A percentile compares a stretch with the other conserved stretches of the same genome.
Conservation (phyloP, 2,113 vertebrate species). For the Pyrgilauda ruficollis region DNA sequence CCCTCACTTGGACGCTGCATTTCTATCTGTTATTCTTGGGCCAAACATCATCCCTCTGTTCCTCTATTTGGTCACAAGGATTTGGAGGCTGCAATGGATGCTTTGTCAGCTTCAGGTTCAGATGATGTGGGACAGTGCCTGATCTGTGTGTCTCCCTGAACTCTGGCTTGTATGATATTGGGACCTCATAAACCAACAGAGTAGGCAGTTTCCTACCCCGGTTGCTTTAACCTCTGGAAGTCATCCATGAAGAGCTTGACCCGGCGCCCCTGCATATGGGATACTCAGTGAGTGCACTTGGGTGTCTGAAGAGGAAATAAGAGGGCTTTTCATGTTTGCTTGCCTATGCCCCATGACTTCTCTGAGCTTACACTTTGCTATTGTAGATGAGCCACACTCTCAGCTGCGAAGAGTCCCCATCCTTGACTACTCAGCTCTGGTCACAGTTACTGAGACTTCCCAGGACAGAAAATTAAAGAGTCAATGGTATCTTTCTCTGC, state of each 20-base stretch:
- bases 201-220: neutral
- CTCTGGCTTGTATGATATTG: neutral
- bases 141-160: neutral
- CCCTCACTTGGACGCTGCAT: neutral
- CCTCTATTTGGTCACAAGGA: neutral
- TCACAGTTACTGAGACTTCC: neutral
- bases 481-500: neutral
- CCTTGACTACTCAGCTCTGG: neutral
- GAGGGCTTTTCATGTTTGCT: neutral
- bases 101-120: neutral
- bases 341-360: neutral
- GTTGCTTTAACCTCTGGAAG: neutral
- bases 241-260: neutral
- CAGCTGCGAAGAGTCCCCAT: neutral
- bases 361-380: neutral
- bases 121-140: neutral
- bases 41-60: neutral
- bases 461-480: neutral
- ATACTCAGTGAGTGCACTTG: neutral
- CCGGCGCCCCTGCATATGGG: neutral
- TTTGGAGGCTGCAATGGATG: neutral
- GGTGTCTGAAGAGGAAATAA: neutral
- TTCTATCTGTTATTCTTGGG: neutral
- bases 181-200: neutral
- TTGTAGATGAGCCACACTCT: neutral